Conservation (phyloP, 2,797 vertebrate genomes). For the Phoeniculus purpureus region DNA sequence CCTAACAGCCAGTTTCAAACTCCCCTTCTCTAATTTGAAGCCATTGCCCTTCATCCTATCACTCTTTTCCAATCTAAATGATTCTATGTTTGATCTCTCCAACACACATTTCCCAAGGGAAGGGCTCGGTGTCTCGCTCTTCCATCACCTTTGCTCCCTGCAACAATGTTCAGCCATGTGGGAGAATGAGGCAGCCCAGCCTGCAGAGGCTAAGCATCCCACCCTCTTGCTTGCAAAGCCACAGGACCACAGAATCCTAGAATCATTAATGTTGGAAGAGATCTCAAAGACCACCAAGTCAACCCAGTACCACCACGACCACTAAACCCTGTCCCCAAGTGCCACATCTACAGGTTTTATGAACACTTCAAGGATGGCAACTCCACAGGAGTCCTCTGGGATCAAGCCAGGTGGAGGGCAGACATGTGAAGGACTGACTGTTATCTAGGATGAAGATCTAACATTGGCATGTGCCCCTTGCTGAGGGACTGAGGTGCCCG, state of each 20-base stretch:
- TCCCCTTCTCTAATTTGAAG: too few relatives aligned
- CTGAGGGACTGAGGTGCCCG: neutral
- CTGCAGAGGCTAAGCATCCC: fast-evolving
- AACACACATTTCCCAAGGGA: neutral
- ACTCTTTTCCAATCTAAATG: too few relatives aligned
- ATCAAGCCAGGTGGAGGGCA: neutral
- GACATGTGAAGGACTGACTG: fast-evolving
- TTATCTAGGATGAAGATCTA: neutral
- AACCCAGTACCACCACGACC: too few relatives aligned
- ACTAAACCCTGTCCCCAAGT: too few relatives aligned
- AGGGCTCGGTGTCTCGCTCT: neutral
- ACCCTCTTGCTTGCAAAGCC: neutral
- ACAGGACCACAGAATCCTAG: too few relatives aligned
- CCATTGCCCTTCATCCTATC: too few relatives aligned
- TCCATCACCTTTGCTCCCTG: neutral
- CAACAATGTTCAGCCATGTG: fast-evolving
- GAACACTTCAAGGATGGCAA: too few relatives aligned
- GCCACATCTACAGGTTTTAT: too few relatives aligned
- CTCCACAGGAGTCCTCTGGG: neutral
- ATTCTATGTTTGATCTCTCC: neutral
- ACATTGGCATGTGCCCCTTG: fast-evolving
- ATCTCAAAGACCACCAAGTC: too few relatives aligned
- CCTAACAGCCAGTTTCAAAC: too few relatives aligned
- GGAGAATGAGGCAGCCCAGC: neutral
- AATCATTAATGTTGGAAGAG: too few relatives aligned